These are phyloP conservation scores for Teleogryllus oceanicus DNA, from an alignment of 2,888 invertebrate species.

Conservation along the genomic window DNA sequence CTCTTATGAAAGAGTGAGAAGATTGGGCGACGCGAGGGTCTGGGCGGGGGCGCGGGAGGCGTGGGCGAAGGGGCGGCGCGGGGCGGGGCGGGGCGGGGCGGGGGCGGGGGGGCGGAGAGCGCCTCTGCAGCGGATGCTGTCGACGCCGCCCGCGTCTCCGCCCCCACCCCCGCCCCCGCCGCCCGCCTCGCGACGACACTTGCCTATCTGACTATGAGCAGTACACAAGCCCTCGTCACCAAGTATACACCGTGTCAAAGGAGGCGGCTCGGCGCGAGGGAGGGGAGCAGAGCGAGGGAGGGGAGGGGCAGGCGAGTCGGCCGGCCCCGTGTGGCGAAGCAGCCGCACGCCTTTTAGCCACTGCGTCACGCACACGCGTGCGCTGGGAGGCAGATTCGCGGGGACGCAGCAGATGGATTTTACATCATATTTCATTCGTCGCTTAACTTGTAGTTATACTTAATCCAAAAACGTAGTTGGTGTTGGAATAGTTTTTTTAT, in stretches of 20 bases:
- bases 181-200: background rate
- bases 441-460: no score
- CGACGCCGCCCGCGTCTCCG: background rate
- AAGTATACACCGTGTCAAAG: slow-evolving; percentile 19
- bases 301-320: background rate
- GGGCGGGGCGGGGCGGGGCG: no score
- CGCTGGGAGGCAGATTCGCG: no score
- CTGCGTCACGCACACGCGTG: no score
- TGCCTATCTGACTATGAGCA: slow-evolving; percentile 29
- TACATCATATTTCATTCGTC: no score
- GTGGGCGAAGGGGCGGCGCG: no score
- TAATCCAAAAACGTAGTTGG: no score
- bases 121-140: background rate
- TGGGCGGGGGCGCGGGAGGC: no score
- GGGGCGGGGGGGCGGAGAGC: background rate
- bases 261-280: slow-evolving; percentile 23
- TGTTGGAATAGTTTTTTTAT: no score
- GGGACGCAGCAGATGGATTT: no score
- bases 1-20: slow-evolving; percentile 27
- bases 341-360: no score
- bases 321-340: no score
- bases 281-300: background rate
- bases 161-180: background rate
- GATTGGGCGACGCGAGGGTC: background rate
- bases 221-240: slow-evolving; percentile 28